Conservation (phyloP, 2,888 invertebrate species). For the Drosophila kuntzei region DNA sequence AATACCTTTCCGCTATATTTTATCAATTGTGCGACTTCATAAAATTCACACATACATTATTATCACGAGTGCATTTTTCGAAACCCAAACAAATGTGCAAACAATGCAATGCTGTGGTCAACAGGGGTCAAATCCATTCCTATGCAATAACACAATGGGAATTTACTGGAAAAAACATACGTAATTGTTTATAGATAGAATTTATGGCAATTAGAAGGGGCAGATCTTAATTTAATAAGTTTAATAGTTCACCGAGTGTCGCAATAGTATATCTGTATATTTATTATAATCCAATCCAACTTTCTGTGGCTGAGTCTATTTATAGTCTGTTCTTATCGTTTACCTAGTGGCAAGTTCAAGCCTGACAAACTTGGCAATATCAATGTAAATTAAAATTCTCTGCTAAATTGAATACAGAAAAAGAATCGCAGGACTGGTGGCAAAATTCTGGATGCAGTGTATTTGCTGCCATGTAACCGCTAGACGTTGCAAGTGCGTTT, state of each 20-base stretch:
- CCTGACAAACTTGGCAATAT: background rate
- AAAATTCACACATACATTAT: conserved; percentile 74
- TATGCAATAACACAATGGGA: background rate
- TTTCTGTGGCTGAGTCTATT: no score
- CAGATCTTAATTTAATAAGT: background rate
- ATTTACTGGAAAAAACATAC: conserved; percentile 2
- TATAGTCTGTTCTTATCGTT: no score
- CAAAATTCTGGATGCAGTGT: conserved; percentile 4
- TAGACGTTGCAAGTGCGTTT: conserved; percentile 81
- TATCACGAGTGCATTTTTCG: conserved; percentile 66
- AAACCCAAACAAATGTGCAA: conserved; percentile 60
- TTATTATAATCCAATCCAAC: no score
- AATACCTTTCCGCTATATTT: conserved; percentile 53
- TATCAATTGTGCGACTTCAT: conserved; percentile 76
- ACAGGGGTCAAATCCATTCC: background rate
- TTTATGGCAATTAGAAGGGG: background rate
- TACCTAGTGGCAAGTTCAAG: background rate
- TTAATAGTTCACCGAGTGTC: background rate
- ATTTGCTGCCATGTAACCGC: conserved; percentile 54
- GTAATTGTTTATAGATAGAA: conserved; percentile 10
- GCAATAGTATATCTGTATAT: background rate
- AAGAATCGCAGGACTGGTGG: background rate
- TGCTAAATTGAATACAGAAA: conserved; percentile 50
- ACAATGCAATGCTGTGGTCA: conserved; percentile 46
- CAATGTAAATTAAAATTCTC: background rate